Percentiles rank a stretch among this genome's conserved stretches.
Conservation (phyloP, 2,113 vertebrate species). For the Megaceryle torquata region DNA sequence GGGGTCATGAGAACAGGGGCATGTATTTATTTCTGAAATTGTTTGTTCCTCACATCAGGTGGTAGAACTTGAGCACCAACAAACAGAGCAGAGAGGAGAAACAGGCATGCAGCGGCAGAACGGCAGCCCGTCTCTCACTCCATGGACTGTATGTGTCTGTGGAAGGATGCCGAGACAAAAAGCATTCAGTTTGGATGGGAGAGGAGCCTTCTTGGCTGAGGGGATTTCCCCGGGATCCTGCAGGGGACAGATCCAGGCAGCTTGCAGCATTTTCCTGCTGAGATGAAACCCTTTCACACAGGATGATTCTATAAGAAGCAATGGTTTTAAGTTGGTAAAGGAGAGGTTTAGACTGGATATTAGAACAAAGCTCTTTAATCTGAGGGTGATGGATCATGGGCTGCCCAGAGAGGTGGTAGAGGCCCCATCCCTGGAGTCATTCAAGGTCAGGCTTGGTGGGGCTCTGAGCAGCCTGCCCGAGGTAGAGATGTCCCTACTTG, state of each 20-base stretch:
- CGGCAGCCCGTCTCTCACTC: not conserved
- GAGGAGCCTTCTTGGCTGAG: not conserved
- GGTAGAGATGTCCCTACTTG: no score
- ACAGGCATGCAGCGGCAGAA: not conserved
- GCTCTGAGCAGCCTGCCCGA: no score
- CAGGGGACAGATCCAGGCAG: not conserved
- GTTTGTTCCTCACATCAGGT: not conserved
- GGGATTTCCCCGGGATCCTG: not conserved
- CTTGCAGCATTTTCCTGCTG: not conserved
- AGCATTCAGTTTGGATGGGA: not conserved
- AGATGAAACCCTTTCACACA: not conserved
- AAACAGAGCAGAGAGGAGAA: not conserved
- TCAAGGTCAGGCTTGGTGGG: no score
- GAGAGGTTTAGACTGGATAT: no score
- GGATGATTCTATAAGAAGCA: not conserved
- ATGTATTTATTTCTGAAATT: not conserved
- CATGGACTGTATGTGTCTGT: not conserved
- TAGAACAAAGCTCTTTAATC: no score
- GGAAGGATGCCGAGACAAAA: not conserved
- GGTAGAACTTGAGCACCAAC: not conserved
- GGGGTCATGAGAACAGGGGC: not conserved
- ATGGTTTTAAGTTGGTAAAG: no score
- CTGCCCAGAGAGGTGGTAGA: no score
- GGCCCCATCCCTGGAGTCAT: no score
- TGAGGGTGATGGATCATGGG: no score